These are phyloP conservation scores for Caenorhabditis sp. DNA, from an alignment of 2,888 invertebrate genomes.

Conservation along the genomic window DNA sequence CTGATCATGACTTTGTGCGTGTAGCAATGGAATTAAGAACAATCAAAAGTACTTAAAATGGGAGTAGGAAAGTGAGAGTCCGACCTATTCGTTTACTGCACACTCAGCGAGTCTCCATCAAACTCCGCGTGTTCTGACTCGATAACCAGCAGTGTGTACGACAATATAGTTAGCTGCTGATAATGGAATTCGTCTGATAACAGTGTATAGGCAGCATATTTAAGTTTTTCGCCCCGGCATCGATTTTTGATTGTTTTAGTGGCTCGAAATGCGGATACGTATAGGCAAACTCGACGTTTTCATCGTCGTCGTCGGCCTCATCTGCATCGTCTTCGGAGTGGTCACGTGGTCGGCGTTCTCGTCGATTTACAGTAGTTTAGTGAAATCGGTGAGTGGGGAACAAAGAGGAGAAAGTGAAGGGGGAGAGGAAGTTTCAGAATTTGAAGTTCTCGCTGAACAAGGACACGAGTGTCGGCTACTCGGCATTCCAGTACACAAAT, in stretches of 20 bases:
- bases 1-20: too few relatives aligned
- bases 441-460: conserved; percentile 40
- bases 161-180: conserved; percentile 57
- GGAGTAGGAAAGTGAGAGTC: conserved; percentile 9
- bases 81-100: conserved; percentile 27
- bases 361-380: conserved; percentile 40
- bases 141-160: conserved; percentile 13
- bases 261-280: conserved; percentile 25
- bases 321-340: conserved; percentile 39
- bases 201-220: conserved; percentile 47
- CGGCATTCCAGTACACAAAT: conserved; percentile 56
- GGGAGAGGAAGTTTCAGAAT: conserved; percentile 31
- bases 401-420: too few relatives aligned
- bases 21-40: too few relatives aligned
- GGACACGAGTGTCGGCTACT: conserved; percentile 55
- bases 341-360: conserved; percentile 50
- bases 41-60: too few relatives aligned
- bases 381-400: conserved; percentile 20
- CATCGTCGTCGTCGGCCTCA: conserved; percentile 11
- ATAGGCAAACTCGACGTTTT: conserved; percentile 40
- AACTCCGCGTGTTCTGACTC: neutral
- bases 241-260: conserved; percentile 4
- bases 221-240: conserved; percentile 15
- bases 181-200: conserved; percentile 30
- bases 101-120: neutral